Evolutionary conservation across 1,140 invertebrate species (phyloP).

Genomic region (Batillaria attramentaria): DNA sequence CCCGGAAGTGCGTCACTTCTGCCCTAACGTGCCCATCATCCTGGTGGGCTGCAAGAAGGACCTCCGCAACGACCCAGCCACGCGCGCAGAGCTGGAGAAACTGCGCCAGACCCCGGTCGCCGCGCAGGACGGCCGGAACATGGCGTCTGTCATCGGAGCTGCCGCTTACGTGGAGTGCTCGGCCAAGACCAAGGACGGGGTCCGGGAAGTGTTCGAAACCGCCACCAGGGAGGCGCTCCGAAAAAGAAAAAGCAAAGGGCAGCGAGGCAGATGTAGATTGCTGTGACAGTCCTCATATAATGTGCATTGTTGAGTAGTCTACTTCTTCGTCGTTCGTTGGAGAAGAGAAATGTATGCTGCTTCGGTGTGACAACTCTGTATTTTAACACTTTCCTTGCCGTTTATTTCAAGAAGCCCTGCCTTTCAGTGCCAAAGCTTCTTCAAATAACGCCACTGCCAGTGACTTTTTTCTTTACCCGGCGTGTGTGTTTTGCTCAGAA

Average conservation of each 20-base stretch:
- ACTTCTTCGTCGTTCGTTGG: too few relatives aligned
- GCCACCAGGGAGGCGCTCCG: slow-evolving; percentile 48
- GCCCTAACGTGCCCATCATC: slow-evolving; percentile 70
- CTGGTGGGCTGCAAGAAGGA: slow-evolving; percentile 72
- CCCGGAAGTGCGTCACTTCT: slow-evolving; percentile 69
- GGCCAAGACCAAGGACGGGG: slow-evolving; percentile 63
- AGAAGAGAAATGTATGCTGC: too few relatives aligned
- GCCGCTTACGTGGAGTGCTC: slow-evolving; percentile 65
- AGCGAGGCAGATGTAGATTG: too few relatives aligned
- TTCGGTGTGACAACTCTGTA: too few relatives aligned
- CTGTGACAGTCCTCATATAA: too few relatives aligned
- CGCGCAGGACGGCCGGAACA: slow-evolving; percentile 94
- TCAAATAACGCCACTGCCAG: too few relatives aligned
- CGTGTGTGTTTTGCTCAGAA: too few relatives aligned
- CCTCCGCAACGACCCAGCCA: slow-evolving; percentile 95
- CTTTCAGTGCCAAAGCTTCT: too few relatives aligned
- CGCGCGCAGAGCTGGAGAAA: slow-evolving; percentile 95
- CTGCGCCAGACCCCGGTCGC: slow-evolving; percentile 99
- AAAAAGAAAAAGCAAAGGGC: slow-evolving; percentile 27
- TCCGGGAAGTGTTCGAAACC: slow-evolving; percentile 63
- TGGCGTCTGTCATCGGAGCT: slow-evolving; percentile 88
- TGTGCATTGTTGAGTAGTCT: too few relatives aligned
- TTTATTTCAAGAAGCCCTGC: too few relatives aligned
- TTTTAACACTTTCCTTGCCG: too few relatives aligned
- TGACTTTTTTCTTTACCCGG: too few relatives aligned